phyloP scores from a whole-genome alignment of 2,113 vertebrate species.

The Balaenoptera acutorostrata region DNA sequence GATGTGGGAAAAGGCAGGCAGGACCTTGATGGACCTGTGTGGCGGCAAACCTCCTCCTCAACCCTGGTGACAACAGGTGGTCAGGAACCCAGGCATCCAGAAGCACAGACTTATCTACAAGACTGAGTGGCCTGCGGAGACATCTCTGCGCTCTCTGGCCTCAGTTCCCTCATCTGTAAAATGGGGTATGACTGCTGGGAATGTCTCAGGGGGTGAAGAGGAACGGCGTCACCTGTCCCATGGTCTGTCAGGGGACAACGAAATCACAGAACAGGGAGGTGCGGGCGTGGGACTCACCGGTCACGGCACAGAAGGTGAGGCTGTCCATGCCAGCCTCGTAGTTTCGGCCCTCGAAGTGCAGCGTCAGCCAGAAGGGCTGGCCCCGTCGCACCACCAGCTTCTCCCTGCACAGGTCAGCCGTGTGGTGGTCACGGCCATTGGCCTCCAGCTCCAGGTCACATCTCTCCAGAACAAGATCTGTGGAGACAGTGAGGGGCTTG shows the following conservation, averaged over 20 bases:
- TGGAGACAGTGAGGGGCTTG: background rate
- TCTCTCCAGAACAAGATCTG: conserved; percentile 86
- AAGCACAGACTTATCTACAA: background rate
- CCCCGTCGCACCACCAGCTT: conserved; percentile 90
- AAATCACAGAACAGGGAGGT: background rate
- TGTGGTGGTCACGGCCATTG: conserved; percentile 89
- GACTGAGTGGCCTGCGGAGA: background rate
- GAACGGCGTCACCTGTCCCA: background rate
- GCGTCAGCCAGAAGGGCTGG: conserved; percentile 86
- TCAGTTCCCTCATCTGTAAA: background rate
- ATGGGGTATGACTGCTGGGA: background rate
- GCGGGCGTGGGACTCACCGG: conserved; percentile 79
- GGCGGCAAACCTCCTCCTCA: background rate
- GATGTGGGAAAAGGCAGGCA: background rate
- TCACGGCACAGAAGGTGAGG: conserved; percentile 83
- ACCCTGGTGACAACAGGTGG: background rate
- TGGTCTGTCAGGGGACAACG: no score
- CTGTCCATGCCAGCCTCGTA: conserved; percentile 83
- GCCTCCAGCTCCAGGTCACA: conserved; percentile 85
- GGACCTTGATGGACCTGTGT: background rate
- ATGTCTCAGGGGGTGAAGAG: background rate
- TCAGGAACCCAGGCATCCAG: background rate
- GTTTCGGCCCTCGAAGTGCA: conserved; percentile 83
- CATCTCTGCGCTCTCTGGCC: background rate
- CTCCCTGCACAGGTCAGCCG: conserved; percentile 79